These are phyloP conservation scores for Austrolebias charrua DNA, from an alignment of 2,797 vertebrate genomes.

Conservation along the genomic window DNA sequence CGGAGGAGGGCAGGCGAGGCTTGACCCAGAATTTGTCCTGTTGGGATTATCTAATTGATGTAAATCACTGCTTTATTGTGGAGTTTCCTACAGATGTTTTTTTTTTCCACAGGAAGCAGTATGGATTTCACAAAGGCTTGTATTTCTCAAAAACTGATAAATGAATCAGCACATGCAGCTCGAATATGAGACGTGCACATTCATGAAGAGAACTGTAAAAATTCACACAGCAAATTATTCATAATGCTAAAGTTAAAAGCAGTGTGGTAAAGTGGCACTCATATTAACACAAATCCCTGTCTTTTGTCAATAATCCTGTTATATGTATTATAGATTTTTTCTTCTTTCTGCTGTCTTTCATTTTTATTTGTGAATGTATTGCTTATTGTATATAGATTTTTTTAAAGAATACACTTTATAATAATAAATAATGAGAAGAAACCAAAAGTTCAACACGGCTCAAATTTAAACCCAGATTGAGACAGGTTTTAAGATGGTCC, in stretches of 20 bases:
- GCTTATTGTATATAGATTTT: no score
- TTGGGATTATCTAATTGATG: constrained; percentile 72
- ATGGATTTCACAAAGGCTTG: constrained; percentile 37
- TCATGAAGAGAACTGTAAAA: constrained; percentile 2
- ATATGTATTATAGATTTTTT: no score
- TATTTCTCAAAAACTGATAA: constrained; percentile 19
- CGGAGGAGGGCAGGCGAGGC: constrained; percentile 58
- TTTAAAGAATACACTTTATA: no score
- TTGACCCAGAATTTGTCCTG: constrained; percentile 66
- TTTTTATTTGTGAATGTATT: no score
- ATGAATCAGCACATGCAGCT: constrained; percentile 34
- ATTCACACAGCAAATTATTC: background rate
- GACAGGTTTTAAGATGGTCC: constrained; percentile 50
- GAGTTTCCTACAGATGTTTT: constrained; percentile 62
- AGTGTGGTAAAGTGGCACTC: constrained; percentile 5
- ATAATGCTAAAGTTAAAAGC: constrained; percentile 17
- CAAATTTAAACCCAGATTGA: background rate
- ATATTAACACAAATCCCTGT: background rate
- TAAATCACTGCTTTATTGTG: constrained; percentile 62
- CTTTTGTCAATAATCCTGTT: no score
- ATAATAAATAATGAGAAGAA: no score
- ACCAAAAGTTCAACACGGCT: no score
- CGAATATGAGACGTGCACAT: background rate
- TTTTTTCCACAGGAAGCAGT: constrained; percentile 60
- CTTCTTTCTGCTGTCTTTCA: no score